Percentiles rank a stretch among this genome's conserved stretches.
phyloP scores from a whole-genome alignment of 2,113 vertebrate genomes.

The Lagenorhynchus albirostris region DNA sequence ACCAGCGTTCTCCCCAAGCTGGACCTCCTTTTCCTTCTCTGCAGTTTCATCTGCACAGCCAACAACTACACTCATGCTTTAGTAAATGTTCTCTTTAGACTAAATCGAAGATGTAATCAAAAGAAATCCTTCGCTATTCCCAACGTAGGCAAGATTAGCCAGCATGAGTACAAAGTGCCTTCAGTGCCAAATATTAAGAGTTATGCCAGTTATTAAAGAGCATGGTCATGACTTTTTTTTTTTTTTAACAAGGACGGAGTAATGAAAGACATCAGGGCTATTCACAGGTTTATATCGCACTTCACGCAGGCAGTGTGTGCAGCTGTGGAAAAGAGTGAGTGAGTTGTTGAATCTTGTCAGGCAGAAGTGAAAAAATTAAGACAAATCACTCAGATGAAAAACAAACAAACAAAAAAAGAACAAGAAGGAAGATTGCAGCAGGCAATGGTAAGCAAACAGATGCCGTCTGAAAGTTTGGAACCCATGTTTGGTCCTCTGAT shows the following conservation, averaged over 20 bases:
- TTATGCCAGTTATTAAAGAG: conserved; percentile 97
- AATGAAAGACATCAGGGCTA: conserved; percentile 96
- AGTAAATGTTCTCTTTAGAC: conserved; percentile 94
- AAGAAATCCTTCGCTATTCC: conserved; percentile 92
- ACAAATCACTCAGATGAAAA: conserved; percentile 92
- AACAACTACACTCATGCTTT: conserved; percentile 93
- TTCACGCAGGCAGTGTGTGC: conserved; percentile 93
- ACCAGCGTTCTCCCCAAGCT: conserved; percentile 85
- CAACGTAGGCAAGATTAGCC: conserved; percentile 94
- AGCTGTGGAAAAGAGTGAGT: conserved; percentile 94
- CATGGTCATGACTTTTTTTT: conserved; percentile 89
- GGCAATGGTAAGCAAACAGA: conserved; percentile 74
- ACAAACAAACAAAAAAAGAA: conserved; percentile 82
- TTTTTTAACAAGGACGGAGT: conserved; percentile 94
- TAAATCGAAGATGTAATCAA: conserved; percentile 94
- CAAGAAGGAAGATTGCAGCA: conserved; percentile 86
- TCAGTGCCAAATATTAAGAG: conserved; percentile 95
- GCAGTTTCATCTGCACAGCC: conserved; percentile 94
- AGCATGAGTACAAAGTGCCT: conserved; percentile 95
- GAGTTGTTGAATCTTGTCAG: conserved; percentile 90
- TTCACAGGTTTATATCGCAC: conserved; percentile 95
- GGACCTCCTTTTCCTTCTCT: conserved; percentile 94
- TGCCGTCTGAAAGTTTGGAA: conserved; percentile 75
- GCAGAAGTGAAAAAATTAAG: conserved; percentile 92
- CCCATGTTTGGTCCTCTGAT: conserved; percentile 77